Base-by-base conservation (phyloP, 2,113 vertebrate genomes). In the Periophthalmus modestus region DNA sequence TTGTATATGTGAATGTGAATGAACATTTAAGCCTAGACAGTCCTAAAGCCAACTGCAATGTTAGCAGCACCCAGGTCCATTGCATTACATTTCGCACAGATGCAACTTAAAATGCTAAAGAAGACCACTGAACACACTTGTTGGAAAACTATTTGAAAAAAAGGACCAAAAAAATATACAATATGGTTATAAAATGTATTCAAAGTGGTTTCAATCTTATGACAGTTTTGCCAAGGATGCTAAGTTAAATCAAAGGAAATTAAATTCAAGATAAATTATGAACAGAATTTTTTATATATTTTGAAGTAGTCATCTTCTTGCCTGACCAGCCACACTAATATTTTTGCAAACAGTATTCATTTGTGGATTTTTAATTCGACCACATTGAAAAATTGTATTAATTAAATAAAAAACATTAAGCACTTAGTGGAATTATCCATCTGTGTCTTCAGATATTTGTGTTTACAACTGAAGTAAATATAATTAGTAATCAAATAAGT, bases 391-490 rank as follows among this genome's bases (percentile, higher is more conserved):
- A 57, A 23, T 4, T 5, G 4, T 6, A n/a, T 28, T 54, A 19
- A n/a, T 9, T 10, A 55, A n/a, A 55, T n/a, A 23, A 57, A n/a
- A 4, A 0, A 13, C 23, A 21, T 21, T 23, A 23, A 57, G 12
- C 16, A 36, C 58, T 67, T 34, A 69, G 14, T 66, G 5, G 23
- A 36, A 71, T 66, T 11, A 19, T 39, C 28, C 24, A 39, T 55
- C 47, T 1, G 43, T 54, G 34, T 68, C 21, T 59, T 24, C 57
- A 59, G 28, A 59, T 71, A 43, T 69, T 21, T 2, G 21, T 19
- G 61, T 81, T 82, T 72, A 46, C 21, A 23, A 67, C 7, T 24
- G 43, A 47, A 47, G 39, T 67, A 23, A 46, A 36, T 11, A 19
- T 39, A 33, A 39, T 12, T 39, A 7, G 16, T 13, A 19, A 39